Evolutionary conservation across 2,797 vertebrate genomes (phyloP).

Genomic region (Onychomys leucogaster): DNA sequence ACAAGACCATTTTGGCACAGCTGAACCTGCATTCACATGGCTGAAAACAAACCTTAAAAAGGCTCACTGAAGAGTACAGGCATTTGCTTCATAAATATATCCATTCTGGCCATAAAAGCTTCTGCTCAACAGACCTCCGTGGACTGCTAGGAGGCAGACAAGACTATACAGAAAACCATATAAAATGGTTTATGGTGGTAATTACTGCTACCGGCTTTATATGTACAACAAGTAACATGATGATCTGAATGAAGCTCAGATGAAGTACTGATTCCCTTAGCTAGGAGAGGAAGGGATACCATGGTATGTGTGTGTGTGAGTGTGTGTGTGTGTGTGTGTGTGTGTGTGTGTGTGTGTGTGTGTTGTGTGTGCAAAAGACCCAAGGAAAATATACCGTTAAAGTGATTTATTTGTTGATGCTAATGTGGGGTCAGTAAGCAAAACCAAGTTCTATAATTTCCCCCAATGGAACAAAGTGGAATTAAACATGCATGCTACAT

Average conservation of each 20-base stretch:
- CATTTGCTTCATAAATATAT: background rate
- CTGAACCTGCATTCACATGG: background rate
- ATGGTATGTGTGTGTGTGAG: background rate
- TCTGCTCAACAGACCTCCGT: background rate
- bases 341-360: background rate
- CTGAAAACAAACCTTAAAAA: background rate
- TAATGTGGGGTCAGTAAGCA: background rate
- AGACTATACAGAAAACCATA: background rate
- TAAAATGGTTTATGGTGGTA: background rate
- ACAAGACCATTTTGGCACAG: background rate
- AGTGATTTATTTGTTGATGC: background rate
- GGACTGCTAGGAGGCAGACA: background rate
- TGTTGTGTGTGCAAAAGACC: background rate
- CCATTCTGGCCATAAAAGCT: background rate
- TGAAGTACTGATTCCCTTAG: background rate
- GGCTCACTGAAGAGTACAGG: background rate
- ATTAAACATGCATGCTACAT: fast-evolving
- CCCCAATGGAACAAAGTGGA: background rate
- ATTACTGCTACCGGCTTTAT: background rate
- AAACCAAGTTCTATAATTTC: background rate
- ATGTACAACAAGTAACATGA: background rate
- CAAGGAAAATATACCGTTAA: background rate
- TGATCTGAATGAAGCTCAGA: background rate
- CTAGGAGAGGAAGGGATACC: background rate
- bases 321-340: background rate